Conservation (phyloP, 2,797 vertebrate species). For the Gymnothorax reevesii region DNA sequence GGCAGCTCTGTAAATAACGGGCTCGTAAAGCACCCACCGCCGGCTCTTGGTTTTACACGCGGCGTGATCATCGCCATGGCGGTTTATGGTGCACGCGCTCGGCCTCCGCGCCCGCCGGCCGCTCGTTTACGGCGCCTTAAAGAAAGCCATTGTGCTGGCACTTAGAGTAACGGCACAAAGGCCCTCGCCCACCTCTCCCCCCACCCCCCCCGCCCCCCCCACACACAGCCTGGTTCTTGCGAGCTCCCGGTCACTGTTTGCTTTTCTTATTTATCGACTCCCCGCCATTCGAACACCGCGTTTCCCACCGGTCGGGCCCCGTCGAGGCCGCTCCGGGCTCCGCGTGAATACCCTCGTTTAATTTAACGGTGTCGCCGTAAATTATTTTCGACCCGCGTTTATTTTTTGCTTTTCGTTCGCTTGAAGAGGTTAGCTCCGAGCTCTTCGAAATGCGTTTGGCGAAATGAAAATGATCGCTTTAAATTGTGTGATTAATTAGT, state of each 20-base stretch:
- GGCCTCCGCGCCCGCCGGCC: background rate
- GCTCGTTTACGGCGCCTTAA: constrained; percentile 11
- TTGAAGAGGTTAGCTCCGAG: background rate
- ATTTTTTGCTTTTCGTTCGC: background rate
- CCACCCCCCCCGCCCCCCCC: too few species aligned
- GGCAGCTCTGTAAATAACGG: background rate
- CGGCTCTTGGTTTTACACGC: background rate
- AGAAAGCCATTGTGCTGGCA: background rate
- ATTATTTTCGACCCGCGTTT: background rate
- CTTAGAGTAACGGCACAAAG: background rate
- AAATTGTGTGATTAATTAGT: background rate
- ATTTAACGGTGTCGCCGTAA: background rate
- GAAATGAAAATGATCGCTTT: background rate
- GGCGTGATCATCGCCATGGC: background rate
- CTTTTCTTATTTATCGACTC: background rate
- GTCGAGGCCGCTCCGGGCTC: background rate
- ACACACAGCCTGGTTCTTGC: too few species aligned
- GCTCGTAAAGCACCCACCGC: background rate
- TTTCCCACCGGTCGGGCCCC: too few species aligned
- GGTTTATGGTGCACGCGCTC: background rate
- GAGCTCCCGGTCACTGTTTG: background rate
- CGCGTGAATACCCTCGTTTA: background rate
- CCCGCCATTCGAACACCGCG: too few species aligned
- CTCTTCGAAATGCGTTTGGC: background rate
- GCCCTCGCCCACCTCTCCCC: too few species aligned